phyloP scores from a whole-genome alignment of 1,140 invertebrate genomes.

The Prorops nasuta region DNA sequence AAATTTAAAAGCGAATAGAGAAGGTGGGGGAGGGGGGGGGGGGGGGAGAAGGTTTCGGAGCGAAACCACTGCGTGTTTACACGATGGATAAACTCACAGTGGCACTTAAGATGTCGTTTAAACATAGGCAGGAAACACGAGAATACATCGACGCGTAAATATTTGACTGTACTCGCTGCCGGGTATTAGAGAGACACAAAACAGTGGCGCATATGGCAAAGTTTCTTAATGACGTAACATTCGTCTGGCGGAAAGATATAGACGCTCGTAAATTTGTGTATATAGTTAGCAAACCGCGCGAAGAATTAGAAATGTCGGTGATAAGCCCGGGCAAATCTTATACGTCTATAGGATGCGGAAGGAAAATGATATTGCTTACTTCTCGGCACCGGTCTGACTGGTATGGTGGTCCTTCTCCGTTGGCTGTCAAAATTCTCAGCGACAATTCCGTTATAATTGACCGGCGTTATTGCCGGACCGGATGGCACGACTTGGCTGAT shows the following conservation, averaged over 20 bases:
- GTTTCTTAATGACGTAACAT: conserved; percentile 43
- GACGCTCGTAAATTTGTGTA: no score
- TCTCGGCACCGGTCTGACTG: conserved; percentile 37
- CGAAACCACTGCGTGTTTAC: conserved; percentile 45
- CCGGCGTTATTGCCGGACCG: not conserved
- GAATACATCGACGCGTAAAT: conserved; percentile 50
- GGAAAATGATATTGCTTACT: conserved; percentile 28
- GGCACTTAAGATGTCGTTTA: conserved; percentile 55
- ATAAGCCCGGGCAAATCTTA: not conserved
- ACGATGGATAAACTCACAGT: conserved; percentile 38
- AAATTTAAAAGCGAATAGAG: no score
- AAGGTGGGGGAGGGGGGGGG: no score
- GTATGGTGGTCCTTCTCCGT: conserved; percentile 36
- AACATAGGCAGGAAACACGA: conserved; percentile 53
- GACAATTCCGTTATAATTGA: conserved; percentile 21
- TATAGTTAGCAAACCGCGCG: no score
- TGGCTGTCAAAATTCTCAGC: conserved; percentile 33
- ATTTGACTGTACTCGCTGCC: conserved; percentile 46
- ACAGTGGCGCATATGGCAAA: conserved; percentile 38
- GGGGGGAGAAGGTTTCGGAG: no score
- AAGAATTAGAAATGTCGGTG: no score
- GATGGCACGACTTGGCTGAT: conserved; percentile 7
- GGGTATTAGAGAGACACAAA: conserved; percentile 34
- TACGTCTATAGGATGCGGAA: not conserved
- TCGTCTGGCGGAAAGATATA: conserved; percentile 13